Conservation (phyloP, 2,888 invertebrate species). For the Harpalus rubripes region DNA sequence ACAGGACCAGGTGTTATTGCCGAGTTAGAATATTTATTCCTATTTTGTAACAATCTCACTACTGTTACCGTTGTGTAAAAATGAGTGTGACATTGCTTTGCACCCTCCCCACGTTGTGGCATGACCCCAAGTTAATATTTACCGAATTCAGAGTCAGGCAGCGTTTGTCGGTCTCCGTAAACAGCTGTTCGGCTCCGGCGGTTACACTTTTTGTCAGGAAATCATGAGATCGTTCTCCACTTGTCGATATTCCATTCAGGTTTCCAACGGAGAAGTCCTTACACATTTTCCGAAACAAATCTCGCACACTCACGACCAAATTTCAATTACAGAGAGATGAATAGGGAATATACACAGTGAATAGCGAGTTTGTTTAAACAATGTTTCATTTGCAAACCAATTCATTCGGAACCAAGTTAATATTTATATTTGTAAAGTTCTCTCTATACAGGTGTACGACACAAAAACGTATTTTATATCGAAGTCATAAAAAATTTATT, state of each 20-base stretch:
- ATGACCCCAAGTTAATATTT: conserved; percentile 13
- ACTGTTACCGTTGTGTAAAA: neutral
- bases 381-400: neutral
- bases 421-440: neutral
- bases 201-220: conserved; percentile 54
- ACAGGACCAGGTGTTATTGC: too few relatives aligned
- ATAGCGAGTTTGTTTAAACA: conserved; percentile 2
- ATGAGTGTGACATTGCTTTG: neutral
- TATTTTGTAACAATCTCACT: neutral
- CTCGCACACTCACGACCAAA: conserved; percentile 1
- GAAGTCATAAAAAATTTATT: conserved; percentile 4
- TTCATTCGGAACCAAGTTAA: neutral
- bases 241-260: neutral
- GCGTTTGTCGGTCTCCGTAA: conserved; percentile 32
- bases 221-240: conserved; percentile 45
- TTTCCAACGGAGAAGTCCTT: conserved; percentile 18
- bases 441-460: neutral
- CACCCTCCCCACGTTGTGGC: neutral
- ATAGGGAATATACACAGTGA: neutral
- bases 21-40: neutral
- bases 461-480: neutral
- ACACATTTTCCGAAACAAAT: conserved; percentile 53
- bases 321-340: conserved; percentile 31
- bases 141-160: conserved; percentile 18
- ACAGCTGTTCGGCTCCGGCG: conserved; percentile 23